Conservation (phyloP, 2,113 vertebrate genomes). For the Pungitius pungitius region DNA sequence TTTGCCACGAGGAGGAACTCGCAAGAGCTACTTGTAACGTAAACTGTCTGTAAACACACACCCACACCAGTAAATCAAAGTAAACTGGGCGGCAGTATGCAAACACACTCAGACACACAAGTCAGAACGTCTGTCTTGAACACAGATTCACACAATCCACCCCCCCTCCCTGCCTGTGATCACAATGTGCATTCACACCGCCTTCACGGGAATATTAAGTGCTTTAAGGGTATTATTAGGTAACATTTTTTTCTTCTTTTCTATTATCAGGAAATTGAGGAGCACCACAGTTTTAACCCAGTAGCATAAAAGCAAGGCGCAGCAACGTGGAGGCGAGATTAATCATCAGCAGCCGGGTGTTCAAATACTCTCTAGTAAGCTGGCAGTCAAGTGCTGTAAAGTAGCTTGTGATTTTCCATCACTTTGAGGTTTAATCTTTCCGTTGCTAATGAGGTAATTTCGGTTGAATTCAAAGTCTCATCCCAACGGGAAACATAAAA, state of each 20-base stretch:
- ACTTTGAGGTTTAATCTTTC: constrained; percentile 67
- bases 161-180: background rate
- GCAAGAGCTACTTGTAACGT: constrained; percentile 53
- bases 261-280: constrained; percentile 28
- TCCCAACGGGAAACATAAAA: constrained; percentile 59
- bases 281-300: constrained; percentile 21
- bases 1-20: constrained; percentile 40
- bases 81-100: constrained; percentile 37
- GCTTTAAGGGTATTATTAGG: constrained; percentile 39
- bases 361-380: constrained; percentile 39
- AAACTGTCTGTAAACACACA: constrained; percentile 50
- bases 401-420: constrained; percentile 56
- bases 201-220: constrained; percentile 19
- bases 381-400: constrained; percentile 39
- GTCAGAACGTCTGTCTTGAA: constrained; percentile 2
- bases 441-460: constrained; percentile 65
- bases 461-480: constrained; percentile 50
- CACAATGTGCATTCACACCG: constrained; percentile 3
- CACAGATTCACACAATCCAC: constrained; percentile 1
- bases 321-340: constrained; percentile 37
- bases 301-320: constrained; percentile 20
- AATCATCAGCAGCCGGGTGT: constrained; percentile 15
- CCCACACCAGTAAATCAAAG: constrained; percentile 37
- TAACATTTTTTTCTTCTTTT: background rate
- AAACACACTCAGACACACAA: constrained; percentile 27